Evolutionary conservation across 2,888 invertebrate genomes (phyloP), one percentile per base, ranked within the genome.

Genomic region (Drosophila phalerata): DNA sequence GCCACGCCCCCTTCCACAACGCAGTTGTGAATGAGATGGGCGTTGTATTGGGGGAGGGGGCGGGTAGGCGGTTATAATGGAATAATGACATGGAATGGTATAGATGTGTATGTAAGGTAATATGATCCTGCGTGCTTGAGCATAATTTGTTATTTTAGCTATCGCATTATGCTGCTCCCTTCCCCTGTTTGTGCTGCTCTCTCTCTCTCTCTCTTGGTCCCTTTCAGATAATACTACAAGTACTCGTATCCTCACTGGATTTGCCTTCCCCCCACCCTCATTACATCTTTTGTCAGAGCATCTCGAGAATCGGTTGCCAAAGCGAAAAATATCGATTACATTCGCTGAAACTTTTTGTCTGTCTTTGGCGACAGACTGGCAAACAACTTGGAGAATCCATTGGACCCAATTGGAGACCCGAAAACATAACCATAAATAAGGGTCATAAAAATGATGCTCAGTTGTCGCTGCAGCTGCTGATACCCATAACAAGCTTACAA

Each of bases 361-460:
- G 78, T 69, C 65, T 61, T 60, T 25, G 52, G 66, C 56, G 48
- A 45, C 38, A 48, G 37, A 43, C 32, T 37, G 22, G 25, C 22
- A 34, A 13, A 25, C 25, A 9, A 34, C 19, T 22, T 55, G 55
- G 19, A 22, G 40, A 19, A 38, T 25, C 11, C 8, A 19, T 49
- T 19, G 55, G 45, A 62, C 43, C 47, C 68, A 69, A 69, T 61
- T 73, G 66, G 65, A 58, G 61, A 49, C 64, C 63, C 53, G 45
- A 71, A 60, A 70, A 79, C 71, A 86, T 87, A 86, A 82, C 85
- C 85, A 86, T 86, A 86, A 86, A 86, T 86, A 87, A 86, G 85
- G 78, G 80, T 76, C 84, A 87, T 86, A 87, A 86, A 87, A 87
- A 73, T 87, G 85, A 87, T 86, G 87, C 80, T 83, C 85, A 81